A percentile compares a stretch with the other conserved stretches of the same genome.
Conservation (phyloP, 2,888 invertebrate genomes). For the Phengaris alcon region DNA sequence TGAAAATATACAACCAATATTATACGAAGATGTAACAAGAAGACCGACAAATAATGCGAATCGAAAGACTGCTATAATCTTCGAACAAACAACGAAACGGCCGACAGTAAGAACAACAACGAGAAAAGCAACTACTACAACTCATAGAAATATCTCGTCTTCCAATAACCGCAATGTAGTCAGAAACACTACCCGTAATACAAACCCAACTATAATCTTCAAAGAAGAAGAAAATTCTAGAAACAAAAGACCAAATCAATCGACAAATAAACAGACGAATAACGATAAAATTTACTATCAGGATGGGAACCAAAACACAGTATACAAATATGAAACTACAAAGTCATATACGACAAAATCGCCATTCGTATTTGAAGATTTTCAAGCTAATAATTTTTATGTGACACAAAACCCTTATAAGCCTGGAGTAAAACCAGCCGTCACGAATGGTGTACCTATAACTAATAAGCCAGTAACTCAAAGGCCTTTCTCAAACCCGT, state of each 20-base stretch:
- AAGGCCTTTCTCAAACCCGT: conserved; percentile 39
- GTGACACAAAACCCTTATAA: conserved; percentile 48
- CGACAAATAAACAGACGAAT: neutral
- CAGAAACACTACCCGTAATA: conserved; percentile 24
- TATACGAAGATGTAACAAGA: conserved; percentile 38
- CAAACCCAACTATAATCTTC: neutral
- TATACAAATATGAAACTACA: conserved; percentile 34
- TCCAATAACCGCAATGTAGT: conserved; percentile 29
- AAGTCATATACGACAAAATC: conserved; percentile 31
- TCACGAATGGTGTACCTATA: conserved; percentile 57
- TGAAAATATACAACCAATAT: neutral
- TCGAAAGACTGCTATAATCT: conserved; percentile 32
- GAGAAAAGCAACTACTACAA: neutral
- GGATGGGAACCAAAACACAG: conserved; percentile 27
- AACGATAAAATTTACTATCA: conserved; percentile 17
- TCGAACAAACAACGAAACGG: conserved; percentile 40
- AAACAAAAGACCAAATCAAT: conserved; percentile 10
- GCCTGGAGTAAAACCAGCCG: conserved; percentile 58
- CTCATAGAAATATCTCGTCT: conserved; percentile 32
- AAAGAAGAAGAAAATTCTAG: neutral
- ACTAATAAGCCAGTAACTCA: conserved; percentile 53
- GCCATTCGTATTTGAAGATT: conserved; percentile 31
- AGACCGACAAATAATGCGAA: conserved; percentile 34
- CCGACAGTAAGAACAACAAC: conserved; percentile 23
- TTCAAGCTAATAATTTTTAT: conserved; percentile 35